Conservation (phyloP, 2,888 invertebrate genomes). For the Glomeris marginata region DNA sequence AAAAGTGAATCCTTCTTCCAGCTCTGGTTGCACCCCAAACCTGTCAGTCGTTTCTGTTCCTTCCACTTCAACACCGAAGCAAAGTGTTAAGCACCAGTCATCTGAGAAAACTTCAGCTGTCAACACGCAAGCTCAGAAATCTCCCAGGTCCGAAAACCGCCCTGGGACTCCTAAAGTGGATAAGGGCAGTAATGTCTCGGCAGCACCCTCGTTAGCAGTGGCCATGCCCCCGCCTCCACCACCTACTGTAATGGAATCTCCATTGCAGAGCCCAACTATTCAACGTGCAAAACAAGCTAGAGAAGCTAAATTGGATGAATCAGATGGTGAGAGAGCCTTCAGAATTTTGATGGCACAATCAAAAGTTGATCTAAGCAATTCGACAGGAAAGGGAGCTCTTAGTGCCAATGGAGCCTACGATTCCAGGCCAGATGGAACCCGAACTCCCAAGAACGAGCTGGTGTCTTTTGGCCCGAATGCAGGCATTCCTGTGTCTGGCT, state of each 20-base stretch:
- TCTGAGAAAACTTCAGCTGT: neutral
- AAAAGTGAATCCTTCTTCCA: neutral
- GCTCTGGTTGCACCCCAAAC: neutral
- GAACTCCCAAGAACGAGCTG: conserved; percentile 11
- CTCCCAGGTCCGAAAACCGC: conserved; percentile 4
- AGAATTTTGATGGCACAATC: conserved; percentile 32
- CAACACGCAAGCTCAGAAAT: conserved; percentile 1
- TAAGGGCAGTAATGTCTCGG: neutral
- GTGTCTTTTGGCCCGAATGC: conserved; percentile 11
- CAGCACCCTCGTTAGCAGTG: conserved; percentile 3
- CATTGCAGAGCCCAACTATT: neutral
- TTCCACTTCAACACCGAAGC: too few relatives aligned
- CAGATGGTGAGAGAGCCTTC: conserved; percentile 44
- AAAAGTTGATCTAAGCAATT: neutral
- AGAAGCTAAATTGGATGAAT: conserved; percentile 29
- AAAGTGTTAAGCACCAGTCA: neutral
- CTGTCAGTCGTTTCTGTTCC: too few relatives aligned
- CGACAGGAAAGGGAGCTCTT: neutral
- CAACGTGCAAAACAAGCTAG: conserved; percentile 3
- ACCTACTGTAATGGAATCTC: neutral
- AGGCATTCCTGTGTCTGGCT: too few relatives aligned
- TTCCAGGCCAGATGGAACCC: conserved; percentile 6
- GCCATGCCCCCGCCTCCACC: conserved; percentile 14
- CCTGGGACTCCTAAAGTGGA: conserved; percentile 8
- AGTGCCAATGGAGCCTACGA: neutral